Evolutionary conservation across 1,140 invertebrate species (phyloP), one percentile per base, ranked within the genome.

Genomic region (Dysdera silvatica): DNA sequence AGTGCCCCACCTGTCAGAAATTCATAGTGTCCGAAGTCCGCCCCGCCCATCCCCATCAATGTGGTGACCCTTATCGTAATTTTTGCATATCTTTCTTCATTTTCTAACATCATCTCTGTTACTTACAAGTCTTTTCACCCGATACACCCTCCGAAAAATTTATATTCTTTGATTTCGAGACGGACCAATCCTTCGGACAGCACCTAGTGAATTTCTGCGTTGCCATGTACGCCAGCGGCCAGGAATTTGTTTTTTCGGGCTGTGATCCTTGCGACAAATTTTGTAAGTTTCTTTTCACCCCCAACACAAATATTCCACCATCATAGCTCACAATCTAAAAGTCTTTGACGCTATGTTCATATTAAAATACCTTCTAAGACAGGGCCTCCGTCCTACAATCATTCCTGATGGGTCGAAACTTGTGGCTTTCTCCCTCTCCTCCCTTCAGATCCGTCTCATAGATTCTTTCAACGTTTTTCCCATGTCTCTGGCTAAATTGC

Each of bases 401-500:
- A 49, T 49, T 28, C 47, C 47, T 16, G 29, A 49, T 26, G 47
- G 8, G 5, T 4, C 12, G 10, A 7, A 7, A 32, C n/a, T 28
- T 10, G 55, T 55, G 45, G 45, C 31, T 2, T 23, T 62, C 1
- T 16, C 32, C 23, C 20, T 20, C 6, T 31, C 20, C 18, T 18
- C 16, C 2, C 24, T 23, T 2, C 26, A 54, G 10, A 4, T 62
- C 1, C 35, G 33, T 2, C n/a, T 63, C 7, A 45, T 62, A 7
- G 60, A 62, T 20, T 28, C 49, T 6, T 24, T 62, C 1, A 41
- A 26, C 10, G 45, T 62, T 12, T 43, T 62, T n/a, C 24, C n/a
- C 10, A 51, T 47, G 33, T 26, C 49, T 2, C 32, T 62, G 10
- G 8, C 35, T 1, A 41, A 35, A 24, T 43, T 62, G 6, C 48